Evolutionary conservation across 1,140 invertebrate species (phyloP), one percentile per base, ranked within the genome.

Genomic region (Drosophila varians): DNA sequence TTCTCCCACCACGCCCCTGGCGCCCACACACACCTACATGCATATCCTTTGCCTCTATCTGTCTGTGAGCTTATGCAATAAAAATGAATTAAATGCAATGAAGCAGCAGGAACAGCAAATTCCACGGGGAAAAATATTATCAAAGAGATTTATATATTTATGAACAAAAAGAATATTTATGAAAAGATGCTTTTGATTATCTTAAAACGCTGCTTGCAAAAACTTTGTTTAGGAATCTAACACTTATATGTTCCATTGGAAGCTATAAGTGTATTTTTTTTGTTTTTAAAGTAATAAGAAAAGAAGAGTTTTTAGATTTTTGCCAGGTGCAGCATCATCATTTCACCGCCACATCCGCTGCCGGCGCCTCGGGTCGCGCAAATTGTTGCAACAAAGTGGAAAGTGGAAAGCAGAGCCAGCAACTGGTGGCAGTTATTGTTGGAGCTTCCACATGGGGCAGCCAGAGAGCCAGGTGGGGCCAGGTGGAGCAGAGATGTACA

Each of bases 21-120:
- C 54, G 12, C 8, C 25, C n/a, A n/a, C n/a, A n/a, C n/a, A 49
- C 43, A 64, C 57, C 62, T 65, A 14, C 16, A 23, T 46, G 46
- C 31, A 36, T 34, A 53, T 52, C 47, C 64, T 70, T 49, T 75
- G 19, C 45, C 48, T 49, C 61, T 86, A 74, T 77, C 80, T 84
- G 76, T 86, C 68, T 80, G 80, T 84, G 70, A 84, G 80, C 80
- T 86, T 86, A 68, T 82, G 82, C 82, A 87, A 87, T 87, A 87
- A 87, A 87, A 87, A 87, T 87, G 82, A 87, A 87, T 87, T 87
- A 87, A 87, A 87, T 87, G 82, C 82, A 87, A 87, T 87, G 82
- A 87, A 87, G 82, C 74, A 74, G 77, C 73, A 74, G 16, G 16
- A 38, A 49, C 34, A 55, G 42, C 42, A 47, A 16, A 3, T 7